These are phyloP conservation scores for Psammodynastes pulverulentus DNA, from an alignment of 2,113 vertebrate species.

Conservation along the genomic window DNA sequence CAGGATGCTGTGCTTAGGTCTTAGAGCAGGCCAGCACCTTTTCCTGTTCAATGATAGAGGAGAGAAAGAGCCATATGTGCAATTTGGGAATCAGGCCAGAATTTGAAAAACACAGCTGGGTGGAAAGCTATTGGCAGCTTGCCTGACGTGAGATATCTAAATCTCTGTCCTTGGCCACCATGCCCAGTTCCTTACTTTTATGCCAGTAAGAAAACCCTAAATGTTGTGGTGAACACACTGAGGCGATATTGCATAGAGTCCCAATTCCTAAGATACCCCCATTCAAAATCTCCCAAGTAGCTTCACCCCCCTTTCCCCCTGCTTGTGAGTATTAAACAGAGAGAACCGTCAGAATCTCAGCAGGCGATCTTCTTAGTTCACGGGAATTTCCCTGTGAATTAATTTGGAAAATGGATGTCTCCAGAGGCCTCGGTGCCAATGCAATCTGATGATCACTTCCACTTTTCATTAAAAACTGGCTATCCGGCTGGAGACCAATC, in stretches of 20 bases:
- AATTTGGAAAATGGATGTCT: neutral
- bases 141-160: neutral
- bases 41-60: neutral
- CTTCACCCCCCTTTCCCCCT: neutral
- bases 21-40: neutral
- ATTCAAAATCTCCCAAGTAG: neutral
- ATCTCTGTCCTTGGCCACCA: neutral
- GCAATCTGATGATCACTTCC: neutral
- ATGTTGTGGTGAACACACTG: neutral
- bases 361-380: neutral
- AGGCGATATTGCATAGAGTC: neutral
- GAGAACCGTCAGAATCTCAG: neutral
- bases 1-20: neutral
- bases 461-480: neutral
- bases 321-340: neutral
- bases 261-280: neutral
- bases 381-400: neutral
- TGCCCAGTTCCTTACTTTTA: neutral
- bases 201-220: neutral
- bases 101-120: neutral
- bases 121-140: neutral
- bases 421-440: neutral
- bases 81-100: neutral
- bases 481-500: neutral
- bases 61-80: neutral